These are phyloP conservation scores for Trilocha varians DNA, from an alignment of 2,888 invertebrate species.

Conservation along the genomic window DNA sequence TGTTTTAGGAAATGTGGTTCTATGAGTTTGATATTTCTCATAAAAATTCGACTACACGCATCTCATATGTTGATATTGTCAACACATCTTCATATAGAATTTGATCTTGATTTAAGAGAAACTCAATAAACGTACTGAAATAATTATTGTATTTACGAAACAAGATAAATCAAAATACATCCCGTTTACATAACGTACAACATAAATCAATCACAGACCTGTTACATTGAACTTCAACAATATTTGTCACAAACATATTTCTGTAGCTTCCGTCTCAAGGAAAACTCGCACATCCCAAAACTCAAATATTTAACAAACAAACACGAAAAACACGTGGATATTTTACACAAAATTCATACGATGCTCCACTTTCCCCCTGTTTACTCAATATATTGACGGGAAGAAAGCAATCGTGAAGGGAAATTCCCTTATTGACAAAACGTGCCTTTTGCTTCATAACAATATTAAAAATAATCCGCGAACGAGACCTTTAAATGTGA, in stretches of 20 bases:
- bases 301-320: background rate
- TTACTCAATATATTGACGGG: slow-evolving; percentile 51
- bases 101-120: too few species aligned
- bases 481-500: slow-evolving; percentile 13
- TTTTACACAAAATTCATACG: slow-evolving; percentile 16
- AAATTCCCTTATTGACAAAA: slow-evolving; percentile 59
- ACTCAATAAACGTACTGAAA: too few species aligned
- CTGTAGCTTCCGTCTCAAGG: background rate
- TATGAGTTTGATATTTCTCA: too few species aligned
- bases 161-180: too few species aligned
- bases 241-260: background rate
- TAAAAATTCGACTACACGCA: background rate
- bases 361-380: slow-evolving; percentile 27
- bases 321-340: slow-evolving; percentile 8
- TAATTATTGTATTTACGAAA: too few species aligned
- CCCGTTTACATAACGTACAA: background rate
- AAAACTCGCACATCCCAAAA: background rate
- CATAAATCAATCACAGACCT: background rate
- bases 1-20: too few species aligned
- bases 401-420: slow-evolving; percentile 54
- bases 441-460: slow-evolving; percentile 44
- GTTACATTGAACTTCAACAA: background rate
- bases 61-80: background rate
- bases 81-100: too few species aligned
- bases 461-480: slow-evolving; percentile 50